Conservation (phyloP, 1,140 invertebrate species). For the Scylla paramamosain region DNA sequence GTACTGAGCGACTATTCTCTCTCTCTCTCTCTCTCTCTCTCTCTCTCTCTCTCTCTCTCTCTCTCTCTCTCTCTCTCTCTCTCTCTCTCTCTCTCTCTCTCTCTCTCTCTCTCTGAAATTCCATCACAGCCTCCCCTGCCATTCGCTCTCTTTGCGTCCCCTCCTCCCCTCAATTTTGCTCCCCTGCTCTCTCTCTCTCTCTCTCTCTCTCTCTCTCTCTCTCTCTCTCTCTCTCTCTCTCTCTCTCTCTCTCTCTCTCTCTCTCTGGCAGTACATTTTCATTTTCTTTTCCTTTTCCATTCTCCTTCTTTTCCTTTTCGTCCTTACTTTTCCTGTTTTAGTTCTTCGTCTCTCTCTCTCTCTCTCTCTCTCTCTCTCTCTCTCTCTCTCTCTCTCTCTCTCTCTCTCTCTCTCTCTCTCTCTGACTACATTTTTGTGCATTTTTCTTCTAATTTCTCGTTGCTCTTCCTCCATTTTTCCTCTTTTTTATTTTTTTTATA, state of each 20-base stretch:
- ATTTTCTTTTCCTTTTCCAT: neutral
- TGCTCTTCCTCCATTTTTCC: too few species aligned
- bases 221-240: neutral
- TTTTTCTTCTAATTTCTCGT: too few species aligned
- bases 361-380: constrained; percentile 39
- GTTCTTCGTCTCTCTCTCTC: neutral
- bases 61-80: too few species aligned
- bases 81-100: too few species aligned
- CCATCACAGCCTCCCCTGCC: neutral
- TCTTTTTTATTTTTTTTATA: too few species aligned
- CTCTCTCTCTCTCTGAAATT: too few species aligned
- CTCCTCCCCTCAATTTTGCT: neutral
- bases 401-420: neutral
- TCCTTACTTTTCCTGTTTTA: neutral
- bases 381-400: constrained; percentile 37
- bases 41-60: too few species aligned
- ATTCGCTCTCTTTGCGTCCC: neutral
- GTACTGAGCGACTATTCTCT: too few species aligned
- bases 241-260: neutral
- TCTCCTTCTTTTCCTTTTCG: neutral
- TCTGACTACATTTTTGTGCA: too few species aligned
- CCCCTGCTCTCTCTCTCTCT: neutral
- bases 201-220: neutral
- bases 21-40: too few species aligned
- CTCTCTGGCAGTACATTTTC: neutral